Evolutionary conservation across 2,113 vertebrate species (phyloP).

Genomic region (Sprattus sprattus): DNA sequence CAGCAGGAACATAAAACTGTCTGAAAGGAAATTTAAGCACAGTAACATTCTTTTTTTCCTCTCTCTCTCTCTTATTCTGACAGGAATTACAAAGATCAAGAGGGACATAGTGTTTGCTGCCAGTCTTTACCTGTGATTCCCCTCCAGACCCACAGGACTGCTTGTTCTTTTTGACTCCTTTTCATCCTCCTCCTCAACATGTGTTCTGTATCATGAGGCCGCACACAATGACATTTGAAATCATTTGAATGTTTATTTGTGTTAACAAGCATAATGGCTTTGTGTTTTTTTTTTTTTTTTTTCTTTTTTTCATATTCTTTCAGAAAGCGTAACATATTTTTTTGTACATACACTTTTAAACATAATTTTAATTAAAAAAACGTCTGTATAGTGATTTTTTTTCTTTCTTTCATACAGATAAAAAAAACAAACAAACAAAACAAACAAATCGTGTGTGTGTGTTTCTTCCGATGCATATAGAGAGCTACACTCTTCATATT

Average conservation of each 20-base stretch:
- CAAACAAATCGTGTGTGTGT: slow-evolving; percentile 35
- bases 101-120: slow-evolving; percentile 98
- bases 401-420: slow-evolving; percentile 65
- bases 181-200: neutral
- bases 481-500: slow-evolving; percentile 21
- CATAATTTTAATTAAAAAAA: slow-evolving; percentile 83
- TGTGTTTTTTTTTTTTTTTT: slow-evolving; percentile 38
- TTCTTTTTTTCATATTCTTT: slow-evolving; percentile 44
- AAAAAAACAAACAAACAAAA: slow-evolving; percentile 45
- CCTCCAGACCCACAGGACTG: neutral
- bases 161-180: neutral
- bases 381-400: slow-evolving; percentile 67
- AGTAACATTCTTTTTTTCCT: neutral
- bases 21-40: neutral
- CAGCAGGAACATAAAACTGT: neutral
- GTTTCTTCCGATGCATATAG: slow-evolving; percentile 36
- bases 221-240: neutral
- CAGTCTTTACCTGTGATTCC: slow-evolving; percentile 87
- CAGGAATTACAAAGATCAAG: slow-evolving; percentile 98
- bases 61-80: neutral
- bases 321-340: slow-evolving; percentile 47
- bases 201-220: slow-evolving; percentile 24
- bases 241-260: slow-evolving; percentile 47
- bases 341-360: slow-evolving; percentile 82
- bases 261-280: slow-evolving; percentile 55